These are phyloP conservation scores for Barnardius zonarius DNA, from an alignment of 2,113 vertebrate species.

Conservation along the genomic window DNA sequence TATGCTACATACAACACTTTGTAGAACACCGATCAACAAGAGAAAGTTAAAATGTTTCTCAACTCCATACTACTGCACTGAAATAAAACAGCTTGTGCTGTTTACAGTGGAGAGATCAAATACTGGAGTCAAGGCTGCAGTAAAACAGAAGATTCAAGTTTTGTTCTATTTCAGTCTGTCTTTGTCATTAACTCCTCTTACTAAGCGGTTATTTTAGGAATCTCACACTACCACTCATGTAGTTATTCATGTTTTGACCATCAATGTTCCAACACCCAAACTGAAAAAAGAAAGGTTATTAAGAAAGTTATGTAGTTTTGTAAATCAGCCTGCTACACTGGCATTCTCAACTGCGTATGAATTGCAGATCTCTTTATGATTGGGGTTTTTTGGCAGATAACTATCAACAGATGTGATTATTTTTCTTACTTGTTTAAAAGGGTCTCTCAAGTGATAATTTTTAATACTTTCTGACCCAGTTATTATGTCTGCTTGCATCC, in stretches of 20 bases:
- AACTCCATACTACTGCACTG: background rate
- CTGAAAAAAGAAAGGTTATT: background rate
- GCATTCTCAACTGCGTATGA: background rate
- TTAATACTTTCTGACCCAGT: background rate
- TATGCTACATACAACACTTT: background rate
- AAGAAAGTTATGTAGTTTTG: background rate
- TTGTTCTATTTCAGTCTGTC: background rate
- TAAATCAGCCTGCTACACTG: background rate
- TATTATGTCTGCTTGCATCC: background rate
- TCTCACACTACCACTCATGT: background rate
- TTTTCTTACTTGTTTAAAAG: background rate
- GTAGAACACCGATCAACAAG: background rate
- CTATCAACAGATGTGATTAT: background rate
- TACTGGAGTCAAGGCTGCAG: background rate
- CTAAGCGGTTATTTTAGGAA: background rate
- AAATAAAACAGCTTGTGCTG: background rate
- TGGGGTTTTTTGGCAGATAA: background rate
- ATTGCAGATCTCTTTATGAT: background rate
- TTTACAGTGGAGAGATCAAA: background rate
- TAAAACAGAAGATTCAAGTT: background rate
- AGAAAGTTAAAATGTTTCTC: background rate
- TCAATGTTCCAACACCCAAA: background rate
- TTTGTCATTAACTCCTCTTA: background rate
- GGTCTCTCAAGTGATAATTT: background rate
- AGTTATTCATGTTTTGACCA: background rate